Percentiles rank a stretch among this genome's conserved stretches.
Conservation (phyloP, 1,140 invertebrate genomes). For the Epicauta chinensis region DNA sequence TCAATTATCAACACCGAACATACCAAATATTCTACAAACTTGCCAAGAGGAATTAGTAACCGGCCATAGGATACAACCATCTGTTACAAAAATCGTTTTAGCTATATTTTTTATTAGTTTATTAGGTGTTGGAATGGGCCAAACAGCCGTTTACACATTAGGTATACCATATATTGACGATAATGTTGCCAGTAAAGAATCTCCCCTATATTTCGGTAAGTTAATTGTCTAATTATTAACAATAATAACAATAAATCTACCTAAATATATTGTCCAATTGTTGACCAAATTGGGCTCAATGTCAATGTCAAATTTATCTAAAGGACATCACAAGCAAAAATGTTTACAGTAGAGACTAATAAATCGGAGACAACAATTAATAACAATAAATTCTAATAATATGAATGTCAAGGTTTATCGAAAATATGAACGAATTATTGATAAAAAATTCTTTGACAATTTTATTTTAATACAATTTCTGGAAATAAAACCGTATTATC, state of each 20-base stretch:
- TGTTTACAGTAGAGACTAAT: conserved; percentile 15
- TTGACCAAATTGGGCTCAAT: not conserved
- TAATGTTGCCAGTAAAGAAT: conserved; percentile 85
- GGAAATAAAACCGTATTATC: too few relatives aligned
- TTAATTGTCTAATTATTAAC: conserved; percentile 13
- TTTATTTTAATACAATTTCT: too few relatives aligned
- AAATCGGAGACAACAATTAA: conserved; percentile 13
- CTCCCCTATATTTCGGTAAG: conserved; percentile 88
- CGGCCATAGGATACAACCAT: conserved; percentile 60
- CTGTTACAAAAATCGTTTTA: conserved; percentile 71
- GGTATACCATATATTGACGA: conserved; percentile 93
- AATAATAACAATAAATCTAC: not conserved
- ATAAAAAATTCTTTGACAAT: not conserved
- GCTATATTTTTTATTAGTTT: conserved; percentile 82
- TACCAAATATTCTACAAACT: conserved; percentile 42
- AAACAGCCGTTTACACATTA: conserved; percentile 88
- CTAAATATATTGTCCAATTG: too few relatives aligned
- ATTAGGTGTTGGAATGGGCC: conserved; percentile 84
- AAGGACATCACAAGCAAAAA: conserved; percentile 14
- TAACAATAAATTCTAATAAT: conserved; percentile 16
- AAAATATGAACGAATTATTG: conserved; percentile 5
- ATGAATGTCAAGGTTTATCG: conserved; percentile 16
- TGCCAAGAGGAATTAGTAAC: conserved; percentile 52
- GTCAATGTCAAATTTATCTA: conserved; percentile 18
- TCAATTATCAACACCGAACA: not conserved